Base-by-base conservation (phyloP, 1,140 invertebrate genomes). In the Armadillidium nasatum region DNA sequence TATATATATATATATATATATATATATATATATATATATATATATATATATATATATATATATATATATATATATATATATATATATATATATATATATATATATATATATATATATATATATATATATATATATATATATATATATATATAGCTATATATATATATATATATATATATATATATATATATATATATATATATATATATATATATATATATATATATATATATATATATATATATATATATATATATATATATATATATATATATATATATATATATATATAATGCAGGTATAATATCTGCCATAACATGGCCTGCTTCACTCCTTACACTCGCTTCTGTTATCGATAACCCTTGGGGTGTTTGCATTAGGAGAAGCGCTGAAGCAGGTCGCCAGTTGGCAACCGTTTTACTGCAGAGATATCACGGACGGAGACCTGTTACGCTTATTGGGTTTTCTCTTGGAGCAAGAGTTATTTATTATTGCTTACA, bases 321-420 rank as follows among this genome's bases (percentile, higher is more conserved):
- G 91, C 91, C 91, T 22, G 85, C 89, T 10, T 87, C 89, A 33
- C 82, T 92, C 44, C 79, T 92, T 0, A 88, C 88, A 10, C 86
- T 88, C 23, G 86, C 90, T 10, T 87, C 86, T 46, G 87, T 91
- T 0, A 90, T 92, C 72, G 91, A 92, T 82, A 92, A 92, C 83
- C 91, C 91, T 0, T 92, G 91, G 91, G 89, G 89, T 72, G 90
- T 92, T 0, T 91, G 90, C 83, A 88, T 89, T 75, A 83, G 89
- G 72, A 83, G 91, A 69, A 88, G 89, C 43, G 87, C 88, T 13
- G 87, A 91, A 84, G 88, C 43, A 44, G 91, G 91, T 0, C 87
- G 89, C 82, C 88, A 90, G 82, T 84, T 92, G 11, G 91, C 91
- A 7, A 88, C 91, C 76, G 88, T 91, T 43, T 83, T 92, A 7